Conservation (phyloP, 2,113 vertebrate species). For the Ursus arctos region DNA sequence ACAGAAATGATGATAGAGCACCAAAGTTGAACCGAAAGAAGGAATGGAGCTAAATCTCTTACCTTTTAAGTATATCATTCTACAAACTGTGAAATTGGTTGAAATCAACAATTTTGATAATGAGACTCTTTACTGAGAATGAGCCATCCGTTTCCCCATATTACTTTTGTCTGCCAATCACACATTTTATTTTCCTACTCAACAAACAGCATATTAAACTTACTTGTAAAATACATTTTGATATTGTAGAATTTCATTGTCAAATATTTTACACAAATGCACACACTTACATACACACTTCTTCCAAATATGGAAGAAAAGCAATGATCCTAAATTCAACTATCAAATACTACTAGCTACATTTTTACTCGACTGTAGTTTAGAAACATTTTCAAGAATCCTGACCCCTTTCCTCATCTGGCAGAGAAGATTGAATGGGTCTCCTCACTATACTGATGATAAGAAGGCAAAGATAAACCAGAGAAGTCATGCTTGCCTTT, state of each 20-base stretch:
- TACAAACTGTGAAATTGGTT: neutral
- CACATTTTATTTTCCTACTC: neutral
- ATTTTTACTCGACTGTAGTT: slow-evolving; percentile 16
- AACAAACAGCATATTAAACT: neutral
- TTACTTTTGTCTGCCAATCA: neutral
- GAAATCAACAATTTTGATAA: neutral
- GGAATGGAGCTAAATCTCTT: neutral
- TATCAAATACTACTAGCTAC: neutral
- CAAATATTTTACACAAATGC: neutral
- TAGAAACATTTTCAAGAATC: slow-evolving; percentile 62
- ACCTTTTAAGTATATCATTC: neutral
- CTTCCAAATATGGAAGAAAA: neutral
- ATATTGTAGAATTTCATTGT: neutral
- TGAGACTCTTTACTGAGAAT: neutral
- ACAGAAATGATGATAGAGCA: neutral
- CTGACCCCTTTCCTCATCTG: neutral
- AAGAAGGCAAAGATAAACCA: slow-evolving; percentile 81
- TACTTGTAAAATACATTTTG: neutral
- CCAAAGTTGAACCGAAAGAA: neutral
- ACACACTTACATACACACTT: neutral
- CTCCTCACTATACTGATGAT: slow-evolving; percentile 72
- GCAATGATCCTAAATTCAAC: neutral
- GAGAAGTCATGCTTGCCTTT: slow-evolving; percentile 81
- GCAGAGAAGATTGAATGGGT: slow-evolving; percentile 70
- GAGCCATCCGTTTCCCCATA: neutral